These are phyloP conservation scores for Caenorhabditis zanzibari DNA, from an alignment of 2,888 invertebrate genomes.

Conservation along the genomic window DNA sequence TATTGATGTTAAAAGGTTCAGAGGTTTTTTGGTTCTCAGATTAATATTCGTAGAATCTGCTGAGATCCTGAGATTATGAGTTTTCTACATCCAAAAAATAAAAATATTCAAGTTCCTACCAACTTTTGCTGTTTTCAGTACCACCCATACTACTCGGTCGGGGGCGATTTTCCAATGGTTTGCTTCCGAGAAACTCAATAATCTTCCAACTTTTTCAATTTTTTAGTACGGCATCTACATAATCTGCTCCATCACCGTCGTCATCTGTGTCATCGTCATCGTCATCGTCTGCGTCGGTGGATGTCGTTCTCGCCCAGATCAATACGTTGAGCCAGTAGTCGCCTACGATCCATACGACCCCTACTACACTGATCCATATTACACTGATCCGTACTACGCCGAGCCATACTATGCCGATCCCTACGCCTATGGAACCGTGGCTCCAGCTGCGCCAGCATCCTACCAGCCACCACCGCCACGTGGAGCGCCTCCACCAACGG, in stretches of 20 bases:
- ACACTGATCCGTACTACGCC: not conserved
- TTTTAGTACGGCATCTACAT: slow-evolving; percentile 51
- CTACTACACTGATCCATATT: slow-evolving; percentile 27
- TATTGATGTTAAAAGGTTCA: no score
- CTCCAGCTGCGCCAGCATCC: not conserved
- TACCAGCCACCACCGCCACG: not conserved
- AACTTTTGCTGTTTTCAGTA: no score
- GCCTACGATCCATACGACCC: slow-evolving; percentile 33
- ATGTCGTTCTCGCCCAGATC: slow-evolving; percentile 19
- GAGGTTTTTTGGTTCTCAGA: not conserved
- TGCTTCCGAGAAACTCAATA: not conserved
- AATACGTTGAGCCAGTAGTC: slow-evolving; percentile 19
- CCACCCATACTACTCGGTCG: slow-evolving; percentile 34
- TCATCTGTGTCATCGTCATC: slow-evolving; percentile 29
- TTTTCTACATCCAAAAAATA: no score
- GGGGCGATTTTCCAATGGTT: slow-evolving; percentile 41
- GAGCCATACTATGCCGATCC: slow-evolving; percentile 17
- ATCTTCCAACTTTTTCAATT: not conserved
- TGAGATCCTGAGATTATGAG: no score
- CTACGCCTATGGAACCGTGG: slow-evolving; percentile 15
- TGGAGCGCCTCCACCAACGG: slow-evolving; percentile 1
- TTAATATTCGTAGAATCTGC: no score
- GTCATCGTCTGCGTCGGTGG: slow-evolving; percentile 19
- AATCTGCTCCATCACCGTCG: not conserved
- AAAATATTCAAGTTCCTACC: no score